phyloP scores from a whole-genome alignment of 37 sponge, comb jelly and placozoan species.

The Chondrilla cf. caribensis region DNA sequence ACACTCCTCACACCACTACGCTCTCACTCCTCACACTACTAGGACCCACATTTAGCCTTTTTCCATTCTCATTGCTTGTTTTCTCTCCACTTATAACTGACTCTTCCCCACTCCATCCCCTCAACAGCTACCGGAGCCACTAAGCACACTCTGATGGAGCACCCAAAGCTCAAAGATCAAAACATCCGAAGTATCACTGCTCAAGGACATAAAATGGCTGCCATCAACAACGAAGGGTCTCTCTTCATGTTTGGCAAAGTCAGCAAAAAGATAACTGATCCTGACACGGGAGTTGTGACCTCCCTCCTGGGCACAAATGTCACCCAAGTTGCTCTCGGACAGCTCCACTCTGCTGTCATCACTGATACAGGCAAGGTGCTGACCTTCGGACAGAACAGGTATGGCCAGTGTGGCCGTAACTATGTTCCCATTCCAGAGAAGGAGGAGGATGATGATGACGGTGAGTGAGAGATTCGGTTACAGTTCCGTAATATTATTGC shows the following conservation, averaged over 20 bases:
- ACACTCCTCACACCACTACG: too few relatives aligned
- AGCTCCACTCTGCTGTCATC: conserved; percentile 74
- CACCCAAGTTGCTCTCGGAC: conserved; percentile 81
- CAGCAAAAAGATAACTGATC: conserved; percentile 60
- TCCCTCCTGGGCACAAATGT: conserved; percentile 67
- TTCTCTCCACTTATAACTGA: too few relatives aligned
- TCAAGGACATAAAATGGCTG: conserved; percentile 48
- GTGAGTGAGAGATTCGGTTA: background rate
- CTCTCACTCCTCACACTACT: too few relatives aligned
- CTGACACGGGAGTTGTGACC: conserved; percentile 69
- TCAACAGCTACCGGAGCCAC: background rate
- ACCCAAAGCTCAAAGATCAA: conserved; percentile 62
- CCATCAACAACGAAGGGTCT: conserved; percentile 75
- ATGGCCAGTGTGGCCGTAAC: conserved; percentile 95
- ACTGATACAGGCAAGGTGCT: conserved; percentile 69
- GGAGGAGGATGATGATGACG: conserved; percentile 9
- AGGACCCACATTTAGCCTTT: too few relatives aligned
- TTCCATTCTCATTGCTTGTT: too few relatives aligned
- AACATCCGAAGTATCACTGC: conserved; percentile 45
- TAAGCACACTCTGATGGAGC: conserved; percentile 46
- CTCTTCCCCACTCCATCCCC: background rate
- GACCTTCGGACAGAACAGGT: conserved; percentile 88
- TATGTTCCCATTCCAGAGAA: conserved; percentile 49
- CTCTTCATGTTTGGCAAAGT: conserved; percentile 86
- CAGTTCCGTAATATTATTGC: too few relatives aligned